Evolutionary conservation across 2,888 invertebrate genomes (phyloP).

Genomic region (Ectropis crepuscularia): DNA sequence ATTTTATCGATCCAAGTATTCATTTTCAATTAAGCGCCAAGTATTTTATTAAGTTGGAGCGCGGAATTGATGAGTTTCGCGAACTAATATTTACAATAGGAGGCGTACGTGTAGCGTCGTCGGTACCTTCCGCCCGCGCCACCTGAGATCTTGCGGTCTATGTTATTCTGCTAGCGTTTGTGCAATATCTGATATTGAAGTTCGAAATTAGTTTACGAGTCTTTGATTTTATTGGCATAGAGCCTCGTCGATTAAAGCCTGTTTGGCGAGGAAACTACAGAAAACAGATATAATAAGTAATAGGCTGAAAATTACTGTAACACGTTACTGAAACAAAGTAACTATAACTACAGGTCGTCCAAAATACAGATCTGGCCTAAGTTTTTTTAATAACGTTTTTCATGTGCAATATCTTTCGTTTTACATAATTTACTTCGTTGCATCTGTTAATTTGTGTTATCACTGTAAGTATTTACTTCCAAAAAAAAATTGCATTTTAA

Average conservation of each 20-base stretch:
- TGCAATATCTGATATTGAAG: conserved; percentile 39
- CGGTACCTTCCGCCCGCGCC: conserved; percentile 33
- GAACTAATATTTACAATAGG: conserved; percentile 84
- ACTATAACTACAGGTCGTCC: too few species aligned
- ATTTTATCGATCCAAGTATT: conserved; percentile 84
- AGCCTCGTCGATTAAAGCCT: conserved; percentile 6
- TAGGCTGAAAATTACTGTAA: too few species aligned
- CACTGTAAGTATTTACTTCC: too few species aligned
- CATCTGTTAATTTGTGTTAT: too few species aligned
- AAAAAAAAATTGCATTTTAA: too few species aligned
- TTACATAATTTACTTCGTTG: too few species aligned
- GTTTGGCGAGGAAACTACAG: not conserved
- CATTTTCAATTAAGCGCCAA: conserved; percentile 85
- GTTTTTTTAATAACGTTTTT: too few species aligned
- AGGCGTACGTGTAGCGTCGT: conserved; percentile 63
- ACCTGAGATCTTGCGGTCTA: conserved; percentile 59
- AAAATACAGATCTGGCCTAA: too few species aligned
- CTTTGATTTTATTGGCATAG: conserved; percentile 37
- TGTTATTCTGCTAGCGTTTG: conserved; percentile 44
- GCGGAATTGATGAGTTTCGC: conserved; percentile 84
- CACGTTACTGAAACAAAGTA: too few species aligned
- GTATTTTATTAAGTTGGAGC: conserved; percentile 84
- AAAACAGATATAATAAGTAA: too few species aligned
- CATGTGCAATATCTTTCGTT: too few species aligned
- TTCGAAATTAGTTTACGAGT: conserved; percentile 40